Base-by-base conservation (phyloP, 2,797 vertebrate genomes). In the Typhlichthys eigenmanni region DNA sequence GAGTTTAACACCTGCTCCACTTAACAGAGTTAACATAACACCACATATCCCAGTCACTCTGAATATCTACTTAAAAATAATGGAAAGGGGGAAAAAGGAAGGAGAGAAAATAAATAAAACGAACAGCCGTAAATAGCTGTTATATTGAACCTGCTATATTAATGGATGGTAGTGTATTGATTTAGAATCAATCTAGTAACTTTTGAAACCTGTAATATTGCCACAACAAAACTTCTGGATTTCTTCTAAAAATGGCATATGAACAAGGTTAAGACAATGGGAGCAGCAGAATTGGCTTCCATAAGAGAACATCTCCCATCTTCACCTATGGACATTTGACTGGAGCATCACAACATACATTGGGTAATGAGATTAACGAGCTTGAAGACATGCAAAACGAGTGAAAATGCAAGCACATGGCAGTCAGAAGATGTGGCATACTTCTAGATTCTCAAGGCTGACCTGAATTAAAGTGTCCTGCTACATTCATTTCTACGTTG, bases 311-410 rank as follows among this genome's bases (percentile, higher is more conserved):
- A 19, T 19, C 19, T 19, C 43, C 46, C 7, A 17, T 11, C 55
- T 47, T 62, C 19, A 1, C 19, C 19, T 19, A 19, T 19, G 17
- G 63, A 58, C 68, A 61, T 61, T 52, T 58, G 58, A 60, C 34
- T 43, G 29, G 63, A 75, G 58, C 69, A 73, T 38, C 55, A 57
- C 13, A 14, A 38, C 19, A 68, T 57, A 73, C 55, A 72, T 72
- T 65, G 61, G 79, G 76, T 72, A 78, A 61, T 60, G 71, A 69
- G 57, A 17, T 53, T 24, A 10, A 38, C 63, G 60, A 76, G 55
- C 66, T 75, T 71, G 75, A 86, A 80, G 81, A 86, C 84, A 83
- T 81, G 82, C 78, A 74, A 72, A 79, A 64, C 52, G 66, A 49
- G 10, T 32, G 46, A 43, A 60, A 74, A 68, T 74, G 62, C 68